Percentiles rank a stretch among this genome's conserved stretches.
phyloP scores from a whole-genome alignment of 2,888 invertebrate species.

The Notodonta ziczac region DNA sequence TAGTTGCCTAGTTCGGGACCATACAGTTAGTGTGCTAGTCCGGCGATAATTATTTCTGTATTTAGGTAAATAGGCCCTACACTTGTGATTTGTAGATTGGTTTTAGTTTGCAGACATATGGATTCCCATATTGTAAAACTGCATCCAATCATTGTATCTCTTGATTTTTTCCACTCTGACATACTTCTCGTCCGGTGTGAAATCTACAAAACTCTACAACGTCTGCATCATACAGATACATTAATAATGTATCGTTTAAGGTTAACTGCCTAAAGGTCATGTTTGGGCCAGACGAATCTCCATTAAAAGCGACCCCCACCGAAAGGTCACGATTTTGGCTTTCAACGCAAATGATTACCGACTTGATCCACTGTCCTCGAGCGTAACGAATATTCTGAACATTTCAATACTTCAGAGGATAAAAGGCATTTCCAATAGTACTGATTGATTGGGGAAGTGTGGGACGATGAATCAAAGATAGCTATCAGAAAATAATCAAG shows the following conservation, averaged over 20 bases:
- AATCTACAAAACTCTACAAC: slow-evolving; percentile 22
- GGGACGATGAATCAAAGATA: neutral
- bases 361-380: slow-evolving; percentile 36
- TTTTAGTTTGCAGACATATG: too few species aligned
- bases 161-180: too few species aligned
- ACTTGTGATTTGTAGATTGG: too few species aligned
- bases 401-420: neutral
- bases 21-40: too few species aligned
- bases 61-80: too few species aligned
- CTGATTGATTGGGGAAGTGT: neutral
- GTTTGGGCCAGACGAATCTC: slow-evolving; percentile 58
- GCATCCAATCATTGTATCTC: too few species aligned
- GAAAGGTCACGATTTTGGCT: slow-evolving; percentile 66
- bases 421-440: neutral
- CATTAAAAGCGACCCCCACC: slow-evolving; percentile 57
- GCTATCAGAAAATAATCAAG: too few species aligned
- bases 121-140: too few species aligned
- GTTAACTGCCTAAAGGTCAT: slow-evolving; percentile 64
- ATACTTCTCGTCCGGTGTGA: slow-evolving; percentile 9
- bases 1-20: too few species aligned
- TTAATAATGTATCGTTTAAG: slow-evolving; percentile 67
- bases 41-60: too few species aligned
- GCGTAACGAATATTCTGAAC: slow-evolving; percentile 17
- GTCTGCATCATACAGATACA: slow-evolving; percentile 47
- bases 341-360: slow-evolving; percentile 55